phyloP scores from a whole-genome alignment of 2,113 vertebrate species.

The Smithornis capensis region DNA sequence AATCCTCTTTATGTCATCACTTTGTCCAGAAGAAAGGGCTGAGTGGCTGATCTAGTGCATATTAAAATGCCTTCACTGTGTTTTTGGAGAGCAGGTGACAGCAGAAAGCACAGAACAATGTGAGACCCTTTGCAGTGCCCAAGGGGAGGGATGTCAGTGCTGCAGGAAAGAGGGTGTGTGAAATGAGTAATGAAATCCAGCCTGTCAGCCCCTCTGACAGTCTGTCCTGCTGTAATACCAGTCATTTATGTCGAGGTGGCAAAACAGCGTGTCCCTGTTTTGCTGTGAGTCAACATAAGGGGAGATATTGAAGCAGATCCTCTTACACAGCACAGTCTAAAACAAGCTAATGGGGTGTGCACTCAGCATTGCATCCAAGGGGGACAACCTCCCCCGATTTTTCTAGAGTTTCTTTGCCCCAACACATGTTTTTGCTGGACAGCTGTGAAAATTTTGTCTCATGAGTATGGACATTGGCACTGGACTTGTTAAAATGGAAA shows the following conservation, averaged over 20 bases:
- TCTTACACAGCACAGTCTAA: background rate
- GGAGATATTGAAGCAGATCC: background rate
- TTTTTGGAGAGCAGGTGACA: background rate
- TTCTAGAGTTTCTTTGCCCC: background rate
- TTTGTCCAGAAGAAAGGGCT: background rate
- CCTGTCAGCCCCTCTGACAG: background rate
- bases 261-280: background rate
- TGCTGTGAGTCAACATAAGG: background rate
- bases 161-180: background rate
- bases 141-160: background rate
- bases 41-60: background rate
- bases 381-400: background rate
- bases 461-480: background rate
- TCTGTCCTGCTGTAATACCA: background rate
- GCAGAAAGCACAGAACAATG: background rate
- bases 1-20: background rate
- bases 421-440: background rate
- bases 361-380: background rate
- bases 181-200: background rate
- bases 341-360: background rate
- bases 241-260: background rate
- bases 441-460: background rate
- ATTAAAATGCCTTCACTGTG: background rate
- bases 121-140: background rate
- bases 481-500: background rate